Conservation (phyloP, 2,113 vertebrate species). For the Dasypus novemcinctus region DNA sequence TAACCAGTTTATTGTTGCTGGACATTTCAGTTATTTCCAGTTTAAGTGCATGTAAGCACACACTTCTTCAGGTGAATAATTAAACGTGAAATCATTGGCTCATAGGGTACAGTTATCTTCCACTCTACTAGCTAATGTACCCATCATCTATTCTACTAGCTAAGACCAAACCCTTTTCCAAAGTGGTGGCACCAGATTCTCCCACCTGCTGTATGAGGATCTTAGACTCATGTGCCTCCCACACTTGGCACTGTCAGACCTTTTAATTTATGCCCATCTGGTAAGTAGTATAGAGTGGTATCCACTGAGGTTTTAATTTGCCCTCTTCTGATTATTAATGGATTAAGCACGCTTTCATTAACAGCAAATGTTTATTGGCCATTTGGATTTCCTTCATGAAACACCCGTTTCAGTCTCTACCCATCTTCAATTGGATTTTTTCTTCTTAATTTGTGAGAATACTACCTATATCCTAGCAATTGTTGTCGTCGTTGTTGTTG, state of each 20-base stretch:
- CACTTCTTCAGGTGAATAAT: neutral
- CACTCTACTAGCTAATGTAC: neutral
- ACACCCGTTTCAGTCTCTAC: neutral
- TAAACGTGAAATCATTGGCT: neutral
- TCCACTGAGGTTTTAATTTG: neutral
- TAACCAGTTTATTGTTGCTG: neutral
- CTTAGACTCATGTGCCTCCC: fast-evolving
- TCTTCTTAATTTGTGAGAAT: neutral
- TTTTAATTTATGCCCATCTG: too few species aligned
- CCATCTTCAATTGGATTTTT: neutral
- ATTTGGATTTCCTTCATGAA: neutral
- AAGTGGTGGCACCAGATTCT: too few species aligned
- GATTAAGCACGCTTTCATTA: neutral
- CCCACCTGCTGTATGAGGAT: fast-evolving
- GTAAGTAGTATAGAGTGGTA: neutral
- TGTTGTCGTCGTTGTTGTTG: too few species aligned
- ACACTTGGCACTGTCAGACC: neutral
- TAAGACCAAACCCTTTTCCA: neutral
- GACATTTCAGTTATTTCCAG: neutral
- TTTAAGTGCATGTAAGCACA: neutral
- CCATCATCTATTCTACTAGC: neutral
- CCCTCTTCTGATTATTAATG: neutral
- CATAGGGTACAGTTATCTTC: neutral
- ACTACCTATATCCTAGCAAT: neutral
- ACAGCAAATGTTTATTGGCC: neutral